Evolutionary conservation across 2,888 invertebrate genomes (phyloP), one percentile per base, ranked within the genome.

Genomic region (Drosophila acutilabella): DNA sequence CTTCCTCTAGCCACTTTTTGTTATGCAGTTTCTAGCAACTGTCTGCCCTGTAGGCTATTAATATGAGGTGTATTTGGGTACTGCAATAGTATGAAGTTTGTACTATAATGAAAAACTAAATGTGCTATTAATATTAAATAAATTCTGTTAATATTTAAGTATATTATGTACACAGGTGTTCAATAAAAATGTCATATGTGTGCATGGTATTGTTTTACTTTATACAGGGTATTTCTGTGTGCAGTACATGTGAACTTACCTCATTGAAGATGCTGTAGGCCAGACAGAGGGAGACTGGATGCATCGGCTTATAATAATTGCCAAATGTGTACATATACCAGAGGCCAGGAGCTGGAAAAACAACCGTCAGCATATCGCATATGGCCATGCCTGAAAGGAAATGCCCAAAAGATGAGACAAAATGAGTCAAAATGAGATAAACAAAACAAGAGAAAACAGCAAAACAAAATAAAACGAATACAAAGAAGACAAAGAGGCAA

Each of bases 271-370:
- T 93, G 87, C 94, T 94, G 94, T 96, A 97, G 0, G 96, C 95
- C 89, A 96, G 96, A 90, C 98, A 98, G 68, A 96, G 95, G 73
- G 94, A 94, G 6, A 95, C 94, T 4, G 96, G 97, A 89, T 94
- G 95, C 85, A 96, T 93, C 7, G 96, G 96, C 89, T 97, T 96
- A 92, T 96, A 95, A 91, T 97, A 97, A 92, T 97, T 96, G 26
- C 97, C 97, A 80, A 97, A 95, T 0, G 97, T 97, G 93, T 97
- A 98, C 95, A 97, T 97, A 91, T 98, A 97, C 92, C 98, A 95
- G 51, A 98, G 95, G 95, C 97, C 97, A 0, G 98, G 98, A 0
- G 97, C 96, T 0, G 98, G 97, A 90, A 97, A 96, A 57, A 97
- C 94, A 89, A 98, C 95, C 0, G 98, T 98, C 91, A 98, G 95